phyloP scores from a whole-genome alignment of 2,113 vertebrate genomes.

The Perca flavescens region DNA sequence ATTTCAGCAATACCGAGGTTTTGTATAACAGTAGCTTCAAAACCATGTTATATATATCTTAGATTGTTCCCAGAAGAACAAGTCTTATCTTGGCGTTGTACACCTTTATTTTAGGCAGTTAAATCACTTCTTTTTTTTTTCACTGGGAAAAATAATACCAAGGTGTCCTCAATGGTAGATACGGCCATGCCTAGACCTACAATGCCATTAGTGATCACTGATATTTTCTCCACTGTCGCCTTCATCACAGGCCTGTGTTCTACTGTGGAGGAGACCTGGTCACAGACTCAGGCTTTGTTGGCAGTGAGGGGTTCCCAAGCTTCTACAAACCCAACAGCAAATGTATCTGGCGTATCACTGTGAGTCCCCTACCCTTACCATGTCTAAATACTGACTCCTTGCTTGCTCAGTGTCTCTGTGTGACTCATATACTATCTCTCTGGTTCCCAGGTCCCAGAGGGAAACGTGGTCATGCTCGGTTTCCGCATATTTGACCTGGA shows the following conservation, averaged over 20 bases:
- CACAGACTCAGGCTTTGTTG: constrained; percentile 88
- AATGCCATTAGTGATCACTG: background rate
- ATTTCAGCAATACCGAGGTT: too few relatives aligned
- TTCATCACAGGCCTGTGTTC: constrained; percentile 87
- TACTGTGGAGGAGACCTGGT: constrained; percentile 89
- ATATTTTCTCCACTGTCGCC: background rate
- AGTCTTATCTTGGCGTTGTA: too few relatives aligned
- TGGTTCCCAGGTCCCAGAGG: constrained; percentile 87
- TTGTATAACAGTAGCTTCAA: too few relatives aligned
- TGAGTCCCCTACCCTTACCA: constrained; percentile 72
- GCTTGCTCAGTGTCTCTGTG: background rate
- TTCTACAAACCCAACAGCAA: constrained; percentile 89
- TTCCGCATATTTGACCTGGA: constrained; percentile 93
- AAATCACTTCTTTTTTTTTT: too few relatives aligned
- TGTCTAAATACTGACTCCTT: background rate
- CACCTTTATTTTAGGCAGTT: too few relatives aligned
- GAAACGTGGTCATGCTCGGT: constrained; percentile 87
- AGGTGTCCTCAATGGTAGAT: too few relatives aligned
- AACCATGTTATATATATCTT: too few relatives aligned
- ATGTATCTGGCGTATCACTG: constrained; percentile 92
- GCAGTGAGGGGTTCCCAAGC: constrained; percentile 90
- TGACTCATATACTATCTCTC: constrained; percentile 19
- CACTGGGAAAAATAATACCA: too few relatives aligned
- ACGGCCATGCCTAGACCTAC: background rate
- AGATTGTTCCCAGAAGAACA: too few relatives aligned